Evolutionary conservation across 2,797 vertebrate genomes (phyloP).

Genomic region (Threskiornis aethiopicus): DNA sequence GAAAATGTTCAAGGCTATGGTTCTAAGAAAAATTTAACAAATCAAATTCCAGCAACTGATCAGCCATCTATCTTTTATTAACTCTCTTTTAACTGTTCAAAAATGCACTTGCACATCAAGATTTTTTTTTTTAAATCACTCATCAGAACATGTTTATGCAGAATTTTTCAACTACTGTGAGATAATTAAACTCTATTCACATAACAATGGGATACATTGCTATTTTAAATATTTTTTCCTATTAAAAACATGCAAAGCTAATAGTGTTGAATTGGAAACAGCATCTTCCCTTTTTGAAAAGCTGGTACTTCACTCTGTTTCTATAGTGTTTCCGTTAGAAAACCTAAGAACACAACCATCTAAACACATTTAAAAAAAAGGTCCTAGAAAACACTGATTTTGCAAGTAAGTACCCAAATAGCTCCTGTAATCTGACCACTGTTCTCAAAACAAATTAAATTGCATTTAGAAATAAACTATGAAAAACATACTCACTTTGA

Average conservation of each 20-base stretch:
- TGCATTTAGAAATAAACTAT: not conserved
- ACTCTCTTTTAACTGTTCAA: not conserved
- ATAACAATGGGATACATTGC: rapidly evolving
- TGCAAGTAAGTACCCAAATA: not conserved
- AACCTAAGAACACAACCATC: not conserved
- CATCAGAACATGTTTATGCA: not conserved
- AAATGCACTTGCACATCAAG: not conserved
- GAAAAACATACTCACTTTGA: not conserved
- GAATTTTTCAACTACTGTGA: not conserved
- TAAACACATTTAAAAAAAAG: not conserved
- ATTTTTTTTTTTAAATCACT: not conserved
- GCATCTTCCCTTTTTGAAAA: not conserved
- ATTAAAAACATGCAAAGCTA: not conserved
- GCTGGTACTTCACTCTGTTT: not conserved
- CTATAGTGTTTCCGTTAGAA: not conserved
- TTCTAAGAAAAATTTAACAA: not conserved
- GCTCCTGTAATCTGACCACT: not conserved
- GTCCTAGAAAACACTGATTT: not conserved
- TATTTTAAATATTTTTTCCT: not conserved
- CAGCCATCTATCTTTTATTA: not conserved
- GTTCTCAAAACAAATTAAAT: not conserved
- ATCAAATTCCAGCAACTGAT: not conserved
- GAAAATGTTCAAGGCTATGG: not conserved
- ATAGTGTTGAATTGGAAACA: not conserved
- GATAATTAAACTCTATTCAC: not conserved